phyloP scores from a whole-genome alignment of 2,888 invertebrate genomes.

The Dexiosoma caninum region DNA sequence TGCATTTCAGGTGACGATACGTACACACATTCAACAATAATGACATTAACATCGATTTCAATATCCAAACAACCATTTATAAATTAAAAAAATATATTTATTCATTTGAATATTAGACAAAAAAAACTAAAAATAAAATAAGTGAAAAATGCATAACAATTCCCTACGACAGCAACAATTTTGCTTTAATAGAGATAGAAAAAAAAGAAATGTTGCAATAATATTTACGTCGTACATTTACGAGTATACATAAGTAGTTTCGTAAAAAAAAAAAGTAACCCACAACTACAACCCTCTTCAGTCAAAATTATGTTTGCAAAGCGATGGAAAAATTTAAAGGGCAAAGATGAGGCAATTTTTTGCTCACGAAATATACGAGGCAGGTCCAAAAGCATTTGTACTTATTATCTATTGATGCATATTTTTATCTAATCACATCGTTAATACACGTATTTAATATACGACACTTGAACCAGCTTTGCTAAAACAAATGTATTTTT shows the following conservation, averaged over 20 bases:
- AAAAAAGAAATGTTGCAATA: conserved; percentile 27
- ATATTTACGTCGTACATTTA: too few relatives aligned
- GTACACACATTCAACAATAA: conserved; percentile 40
- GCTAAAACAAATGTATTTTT: too few relatives aligned
- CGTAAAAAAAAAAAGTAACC: conserved; percentile 13
- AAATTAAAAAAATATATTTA: not conserved
- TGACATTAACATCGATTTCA: conserved; percentile 56
- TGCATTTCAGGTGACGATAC: too few relatives aligned
- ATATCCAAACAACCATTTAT: not conserved
- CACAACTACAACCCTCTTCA: conserved; percentile 26
- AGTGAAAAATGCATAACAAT: conserved; percentile 49
- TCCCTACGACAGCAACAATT: conserved; percentile 39
- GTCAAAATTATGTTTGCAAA: conserved; percentile 9
- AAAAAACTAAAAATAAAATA: too few relatives aligned
- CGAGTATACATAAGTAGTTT: not conserved
- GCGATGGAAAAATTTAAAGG: conserved; percentile 3
- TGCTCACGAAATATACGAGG: conserved; percentile 1
- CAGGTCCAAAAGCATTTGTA: not conserved
- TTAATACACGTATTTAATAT: too few relatives aligned
- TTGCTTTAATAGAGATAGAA: conserved; percentile 14
- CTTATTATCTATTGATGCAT: too few relatives aligned
- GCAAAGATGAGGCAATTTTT: conserved; percentile 20
- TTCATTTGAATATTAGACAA: conserved; percentile 17
- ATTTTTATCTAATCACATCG: too few relatives aligned
- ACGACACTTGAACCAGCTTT: too few relatives aligned